Evolutionary conservation across 2,888 invertebrate genomes (phyloP).

Genomic region (Exocentrus adspersus): DNA sequence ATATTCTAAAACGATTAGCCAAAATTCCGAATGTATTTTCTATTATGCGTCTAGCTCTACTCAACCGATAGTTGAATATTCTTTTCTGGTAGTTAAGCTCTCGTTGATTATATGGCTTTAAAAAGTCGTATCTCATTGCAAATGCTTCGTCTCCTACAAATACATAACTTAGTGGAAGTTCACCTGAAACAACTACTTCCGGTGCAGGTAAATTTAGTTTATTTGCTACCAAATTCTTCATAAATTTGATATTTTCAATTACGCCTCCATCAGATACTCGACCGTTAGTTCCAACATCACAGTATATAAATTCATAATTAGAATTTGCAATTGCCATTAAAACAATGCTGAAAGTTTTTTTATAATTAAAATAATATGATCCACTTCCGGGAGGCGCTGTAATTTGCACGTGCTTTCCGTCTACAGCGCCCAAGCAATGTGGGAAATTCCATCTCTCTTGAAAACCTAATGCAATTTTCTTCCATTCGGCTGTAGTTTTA

Average conservation of each 20-base stretch:
- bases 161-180: slow-evolving; percentile 11
- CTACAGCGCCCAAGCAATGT: slow-evolving; percentile 15
- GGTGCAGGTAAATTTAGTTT: neutral
- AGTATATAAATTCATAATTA: slow-evolving; percentile 22
- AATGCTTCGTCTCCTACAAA: slow-evolving; percentile 35
- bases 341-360: slow-evolving; percentile 17
- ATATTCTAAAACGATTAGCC: neutral
- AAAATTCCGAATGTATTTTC: slow-evolving; percentile 7
- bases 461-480: slow-evolving; percentile 20
- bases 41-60: neutral
- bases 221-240: neutral
- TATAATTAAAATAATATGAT: slow-evolving; percentile 21
- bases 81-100: slow-evolving; percentile 19
- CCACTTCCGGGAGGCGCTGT: slow-evolving; percentile 12
- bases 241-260: slow-evolving; percentile 1
- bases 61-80: slow-evolving; percentile 19
- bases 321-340: slow-evolving; percentile 26
- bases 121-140: slow-evolving; percentile 24
- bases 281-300: slow-evolving; percentile 17
- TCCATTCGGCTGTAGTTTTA: slow-evolving; percentile 24
- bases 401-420: slow-evolving; percentile 19
- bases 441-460: slow-evolving; percentile 28
- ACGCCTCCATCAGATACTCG: slow-evolving; percentile 8
- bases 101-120: slow-evolving; percentile 30
- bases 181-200: neutral